Base-by-base conservation (phyloP, 30 jellyfish, hydroid and myxozoan species). In the Chironex yamaguchii region DNA sequence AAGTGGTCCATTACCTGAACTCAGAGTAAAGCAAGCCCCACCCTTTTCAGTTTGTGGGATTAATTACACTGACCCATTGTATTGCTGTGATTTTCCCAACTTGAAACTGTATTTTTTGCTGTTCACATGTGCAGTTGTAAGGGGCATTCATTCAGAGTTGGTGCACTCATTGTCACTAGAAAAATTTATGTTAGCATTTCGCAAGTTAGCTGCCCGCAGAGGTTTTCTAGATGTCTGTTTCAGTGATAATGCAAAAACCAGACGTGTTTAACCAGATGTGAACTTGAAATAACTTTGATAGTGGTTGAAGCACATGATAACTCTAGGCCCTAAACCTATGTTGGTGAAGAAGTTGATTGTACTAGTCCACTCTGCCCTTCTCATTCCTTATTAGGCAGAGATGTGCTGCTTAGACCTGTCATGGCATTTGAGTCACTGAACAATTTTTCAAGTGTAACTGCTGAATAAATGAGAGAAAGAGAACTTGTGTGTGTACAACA, bases 231-330 rank as follows among this genome's bases (percentile, higher is more conserved):
- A 52, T 17, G 17, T 79, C 4, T 64, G 28, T 1, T 42, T 51
- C 33, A 77, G 89, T 77, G 89, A 77, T 54, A 75, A 75, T 75
- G 88, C 82, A 33, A 71, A 27, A 71, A 71, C 22, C 9, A 42
- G 9, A 42, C 13, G 9, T 9, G 17, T 9, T 42, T 42, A 42
- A 6, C 58, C 9, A 42, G 17, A 17, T 9, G 13, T 42, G 17
- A 42, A 17, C 13, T 42, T 42, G 58, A 42, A 17, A 42, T 17
- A 6, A 6, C 17, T 42, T 6, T 42, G 9, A 42, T 17, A 9
- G 58, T 6, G 17, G 17, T 42, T 17, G 58, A 42, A 17, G 9
- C 17, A 6, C 17, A 17, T 17, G 17, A 6, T 17, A 42, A 42
- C 17, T 42, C 58, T 9, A 9, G 9, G 9, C 58, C 58, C 9